Percentiles rank a stretch among this genome's conserved stretches.
Conservation (phyloP, 35 echinoderm and acorn worm species). For the Strongylocentrotus purpuratus region DNA sequence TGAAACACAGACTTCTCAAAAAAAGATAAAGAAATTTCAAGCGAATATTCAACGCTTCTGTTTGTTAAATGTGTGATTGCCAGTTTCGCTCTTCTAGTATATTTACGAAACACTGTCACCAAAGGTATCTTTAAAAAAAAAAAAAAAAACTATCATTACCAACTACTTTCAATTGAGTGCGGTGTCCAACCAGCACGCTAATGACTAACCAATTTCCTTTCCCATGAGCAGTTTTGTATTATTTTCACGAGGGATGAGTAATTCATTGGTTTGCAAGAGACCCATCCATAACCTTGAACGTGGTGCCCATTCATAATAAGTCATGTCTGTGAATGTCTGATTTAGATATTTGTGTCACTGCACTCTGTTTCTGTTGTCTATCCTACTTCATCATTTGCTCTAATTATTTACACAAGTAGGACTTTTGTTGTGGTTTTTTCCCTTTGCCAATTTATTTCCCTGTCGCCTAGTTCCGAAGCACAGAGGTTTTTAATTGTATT, state of each 20-base stretch:
- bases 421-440: background rate
- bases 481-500: background rate
- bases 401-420: background rate
- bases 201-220: background rate
- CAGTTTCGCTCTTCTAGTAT: no score
- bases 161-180: no score
- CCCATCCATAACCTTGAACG: background rate
- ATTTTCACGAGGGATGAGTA: background rate
- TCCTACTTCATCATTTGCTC: background rate
- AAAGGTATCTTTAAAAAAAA: no score
- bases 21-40: no score
- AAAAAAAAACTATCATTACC: no score
- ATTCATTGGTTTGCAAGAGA: background rate
- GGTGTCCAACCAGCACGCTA: no score
- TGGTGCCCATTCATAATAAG: background rate
- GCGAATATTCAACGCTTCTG: no score
- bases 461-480: background rate
- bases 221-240: background rate
- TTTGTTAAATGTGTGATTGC: no score
- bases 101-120: no score
- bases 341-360: slow-evolving; percentile 20
- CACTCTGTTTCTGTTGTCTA: background rate
- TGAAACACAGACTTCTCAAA: no score
- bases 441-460: background rate
- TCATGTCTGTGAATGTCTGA: background rate